Evolutionary conservation across 2,888 invertebrate genomes (phyloP).

Genomic region (Apamea epomidion): DNA sequence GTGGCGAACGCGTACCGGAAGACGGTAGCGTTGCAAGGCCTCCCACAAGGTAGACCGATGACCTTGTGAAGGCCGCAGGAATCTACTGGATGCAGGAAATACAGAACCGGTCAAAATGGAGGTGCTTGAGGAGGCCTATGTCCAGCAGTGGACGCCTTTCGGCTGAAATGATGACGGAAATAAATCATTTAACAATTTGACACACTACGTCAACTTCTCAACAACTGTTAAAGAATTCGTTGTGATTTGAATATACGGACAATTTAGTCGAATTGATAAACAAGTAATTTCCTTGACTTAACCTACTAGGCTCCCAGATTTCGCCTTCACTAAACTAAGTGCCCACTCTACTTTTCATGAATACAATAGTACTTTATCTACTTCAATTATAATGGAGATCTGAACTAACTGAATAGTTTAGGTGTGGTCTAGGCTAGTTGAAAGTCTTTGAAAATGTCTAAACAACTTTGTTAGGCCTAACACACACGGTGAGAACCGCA

Average conservation of each 20-base stretch:
- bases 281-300: not conserved
- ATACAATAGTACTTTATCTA: constrained; percentile 39
- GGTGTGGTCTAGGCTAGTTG: constrained; percentile 22
- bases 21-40: too few species aligned
- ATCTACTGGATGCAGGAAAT: too few species aligned
- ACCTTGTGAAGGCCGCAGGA: too few species aligned
- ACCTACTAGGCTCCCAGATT: not conserved
- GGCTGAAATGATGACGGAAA: not conserved
- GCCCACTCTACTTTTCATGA: constrained; percentile 37
- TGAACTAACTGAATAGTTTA: constrained; percentile 45
- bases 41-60: too few species aligned
- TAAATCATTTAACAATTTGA: not conserved
- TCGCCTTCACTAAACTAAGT: not conserved
- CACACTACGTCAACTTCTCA: not conserved
- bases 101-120: too few species aligned
- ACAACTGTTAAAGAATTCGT: not conserved
- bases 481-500: constrained; percentile 21
- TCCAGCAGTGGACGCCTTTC: too few species aligned
- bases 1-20: too few species aligned
- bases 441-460: constrained; percentile 47
- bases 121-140: too few species aligned
- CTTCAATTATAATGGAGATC: constrained; percentile 37
- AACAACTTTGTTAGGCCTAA: constrained; percentile 32
- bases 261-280: not conserved
- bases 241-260: not conserved